These are phyloP conservation scores for Cryptocheilus praepositus DNA, from an alignment of 2,888 invertebrate species.

Conservation along the genomic window DNA sequence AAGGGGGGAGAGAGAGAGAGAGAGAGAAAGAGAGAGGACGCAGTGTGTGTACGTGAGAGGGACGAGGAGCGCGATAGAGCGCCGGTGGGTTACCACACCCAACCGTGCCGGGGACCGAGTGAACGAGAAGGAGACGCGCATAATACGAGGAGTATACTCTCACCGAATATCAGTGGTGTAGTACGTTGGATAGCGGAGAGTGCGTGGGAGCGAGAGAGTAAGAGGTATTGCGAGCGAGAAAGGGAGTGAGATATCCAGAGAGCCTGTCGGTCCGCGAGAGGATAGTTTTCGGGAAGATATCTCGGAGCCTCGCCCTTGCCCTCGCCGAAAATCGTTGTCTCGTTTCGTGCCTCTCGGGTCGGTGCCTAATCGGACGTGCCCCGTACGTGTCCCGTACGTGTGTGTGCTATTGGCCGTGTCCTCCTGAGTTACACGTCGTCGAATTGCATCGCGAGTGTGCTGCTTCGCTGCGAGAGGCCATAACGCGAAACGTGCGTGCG, in stretches of 20 bases:
- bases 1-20: constrained; percentile 18
- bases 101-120: constrained; percentile 67
- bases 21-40: constrained; percentile 14
- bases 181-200: constrained; percentile 19
- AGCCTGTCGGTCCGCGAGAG: not conserved
- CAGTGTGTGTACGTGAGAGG: constrained; percentile 21
- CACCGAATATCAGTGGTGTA: too few species aligned
- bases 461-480: constrained; percentile 7
- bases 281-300: constrained; percentile 4
- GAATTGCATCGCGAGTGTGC: constrained; percentile 2
- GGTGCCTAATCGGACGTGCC: too few species aligned
- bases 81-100: constrained; percentile 73
- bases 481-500: constrained; percentile 6
- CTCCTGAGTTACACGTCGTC: not conserved
- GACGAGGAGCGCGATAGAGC: constrained; percentile 50
- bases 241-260: constrained; percentile 10
- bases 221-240: constrained; percentile 2
- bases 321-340: constrained; percentile 20
- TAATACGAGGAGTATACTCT: constrained; percentile 47
- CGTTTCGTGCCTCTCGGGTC: not conserved
- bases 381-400: too few species aligned
- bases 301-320: constrained; percentile 30
- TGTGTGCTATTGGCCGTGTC: not conserved
- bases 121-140: constrained; percentile 60
- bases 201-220: constrained; percentile 1